Conservation (phyloP, 2,888 invertebrate genomes). For the Hirtodrosophila confusa region DNA sequence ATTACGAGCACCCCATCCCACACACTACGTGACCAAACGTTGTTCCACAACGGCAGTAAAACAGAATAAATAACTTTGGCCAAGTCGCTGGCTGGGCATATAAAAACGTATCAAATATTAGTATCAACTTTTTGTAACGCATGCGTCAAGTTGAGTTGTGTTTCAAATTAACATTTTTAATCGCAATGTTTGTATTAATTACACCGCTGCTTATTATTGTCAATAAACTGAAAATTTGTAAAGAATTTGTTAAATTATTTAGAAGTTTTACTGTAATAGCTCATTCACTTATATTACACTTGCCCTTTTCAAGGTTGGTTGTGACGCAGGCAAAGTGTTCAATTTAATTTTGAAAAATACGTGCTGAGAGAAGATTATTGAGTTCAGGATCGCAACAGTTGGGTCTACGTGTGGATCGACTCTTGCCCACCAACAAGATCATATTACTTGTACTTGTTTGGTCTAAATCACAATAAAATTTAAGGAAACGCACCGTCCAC, state of each 20-base stretch:
- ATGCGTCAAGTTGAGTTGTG: conserved; percentile 28
- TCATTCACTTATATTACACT: too few species aligned
- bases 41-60: conserved; percentile 20
- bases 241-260: background rate
- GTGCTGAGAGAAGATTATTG: too few species aligned
- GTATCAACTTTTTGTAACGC: conserved; percentile 22
- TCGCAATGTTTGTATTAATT: conserved; percentile 47
- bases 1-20: conserved; percentile 22
- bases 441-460: too few species aligned
- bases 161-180: conserved; percentile 44
- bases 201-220: conserved; percentile 57
- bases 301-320: too few species aligned
- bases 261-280: too few species aligned
- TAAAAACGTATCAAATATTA: conserved; percentile 22
- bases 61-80: background rate
- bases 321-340: too few species aligned
- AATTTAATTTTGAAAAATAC: too few species aligned
- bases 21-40: conserved; percentile 24
- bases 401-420: too few species aligned
- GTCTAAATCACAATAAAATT: too few species aligned
- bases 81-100: conserved; percentile 23
- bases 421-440: too few species aligned
- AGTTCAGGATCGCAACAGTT: too few species aligned
- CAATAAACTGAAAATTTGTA: conserved; percentile 56
- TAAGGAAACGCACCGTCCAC: too few species aligned